A percentile compares a stretch with the other conserved stretches of the same genome.
phyloP scores from a whole-genome alignment of 2,113 vertebrate species.

The Ranitomeya imitator region DNA sequence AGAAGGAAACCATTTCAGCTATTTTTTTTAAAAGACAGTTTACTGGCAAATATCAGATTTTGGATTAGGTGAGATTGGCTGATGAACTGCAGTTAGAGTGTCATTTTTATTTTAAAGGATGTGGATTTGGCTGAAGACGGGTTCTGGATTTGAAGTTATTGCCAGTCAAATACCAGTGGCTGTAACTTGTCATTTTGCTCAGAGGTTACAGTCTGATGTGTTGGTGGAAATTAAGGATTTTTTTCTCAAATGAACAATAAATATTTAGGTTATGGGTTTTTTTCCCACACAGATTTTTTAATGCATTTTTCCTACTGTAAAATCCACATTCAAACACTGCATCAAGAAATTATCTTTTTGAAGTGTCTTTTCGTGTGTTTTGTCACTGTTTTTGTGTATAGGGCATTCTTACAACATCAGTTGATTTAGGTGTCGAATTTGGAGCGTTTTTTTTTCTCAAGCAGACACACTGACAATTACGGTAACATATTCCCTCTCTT shows the following conservation, averaged over 20 bases:
- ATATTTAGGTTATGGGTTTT: neutral
- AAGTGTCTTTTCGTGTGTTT: no score
- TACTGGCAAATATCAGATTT: neutral
- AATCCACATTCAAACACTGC: no score
- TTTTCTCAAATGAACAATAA: neutral
- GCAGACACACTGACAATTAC: no score
- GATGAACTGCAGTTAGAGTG: neutral
- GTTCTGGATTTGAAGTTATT: slow-evolving; percentile 28
- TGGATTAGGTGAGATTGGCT: slow-evolving; percentile 13
- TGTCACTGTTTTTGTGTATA: no score
- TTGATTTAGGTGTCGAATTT: no score
- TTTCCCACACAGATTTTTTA: no score
- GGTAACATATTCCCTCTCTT: no score
- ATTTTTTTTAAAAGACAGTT: slow-evolving; percentile 1
- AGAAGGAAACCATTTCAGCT: neutral
- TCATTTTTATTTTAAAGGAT: slow-evolving; percentile 20
- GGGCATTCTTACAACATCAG: no score
- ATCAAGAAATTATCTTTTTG: no score
- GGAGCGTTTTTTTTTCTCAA: no score
- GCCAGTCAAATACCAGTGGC: neutral
- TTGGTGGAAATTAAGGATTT: neutral
- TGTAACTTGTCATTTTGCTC: slow-evolving; percentile 18
- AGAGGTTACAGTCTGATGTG: neutral
- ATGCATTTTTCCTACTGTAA: no score
- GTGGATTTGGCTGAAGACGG: neutral